Evolutionary conservation across 2,113 vertebrate species (phyloP).

Genomic region (Sprattus sprattus): DNA sequence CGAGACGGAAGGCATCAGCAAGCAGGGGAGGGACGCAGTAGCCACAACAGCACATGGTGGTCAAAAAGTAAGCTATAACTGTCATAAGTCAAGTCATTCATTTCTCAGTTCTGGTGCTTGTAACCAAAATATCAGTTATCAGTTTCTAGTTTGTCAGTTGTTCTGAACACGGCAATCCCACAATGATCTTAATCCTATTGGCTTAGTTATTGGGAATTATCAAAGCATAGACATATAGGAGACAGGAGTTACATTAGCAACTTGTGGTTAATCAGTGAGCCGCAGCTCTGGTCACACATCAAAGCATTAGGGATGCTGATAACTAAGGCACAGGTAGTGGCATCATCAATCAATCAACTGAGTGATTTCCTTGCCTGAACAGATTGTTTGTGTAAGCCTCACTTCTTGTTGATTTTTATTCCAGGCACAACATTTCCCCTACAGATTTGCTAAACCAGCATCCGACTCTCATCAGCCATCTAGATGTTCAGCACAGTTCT

Average conservation of each 20-base stretch:
- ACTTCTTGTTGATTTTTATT: not conserved
- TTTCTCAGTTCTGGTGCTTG: not conserved
- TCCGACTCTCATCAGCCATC: conserved; percentile 46
- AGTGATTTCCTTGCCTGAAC: not conserved
- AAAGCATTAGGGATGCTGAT: not conserved
- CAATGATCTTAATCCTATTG: not conserved
- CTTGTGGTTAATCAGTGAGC: too few species aligned
- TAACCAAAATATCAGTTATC: not conserved
- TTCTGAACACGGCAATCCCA: too few species aligned
- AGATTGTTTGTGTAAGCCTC: not conserved
- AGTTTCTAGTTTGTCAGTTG: not conserved
- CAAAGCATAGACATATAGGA: too few species aligned
- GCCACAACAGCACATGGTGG: too few species aligned
- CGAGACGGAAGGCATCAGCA: too few species aligned
- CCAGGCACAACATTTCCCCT: not conserved
- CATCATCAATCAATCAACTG: not conserved
- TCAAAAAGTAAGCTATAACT: too few species aligned
- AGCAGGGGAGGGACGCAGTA: too few species aligned
- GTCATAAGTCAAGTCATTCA: too few species aligned
- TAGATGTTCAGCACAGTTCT: conserved; percentile 61
- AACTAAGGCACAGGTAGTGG: too few species aligned
- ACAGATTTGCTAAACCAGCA: not conserved
- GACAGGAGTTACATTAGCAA: not conserved
- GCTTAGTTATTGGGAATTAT: too few species aligned
- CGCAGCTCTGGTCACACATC: not conserved